Conservation (phyloP, 1,140 invertebrate species). For the Pogonus chalceus region DNA sequence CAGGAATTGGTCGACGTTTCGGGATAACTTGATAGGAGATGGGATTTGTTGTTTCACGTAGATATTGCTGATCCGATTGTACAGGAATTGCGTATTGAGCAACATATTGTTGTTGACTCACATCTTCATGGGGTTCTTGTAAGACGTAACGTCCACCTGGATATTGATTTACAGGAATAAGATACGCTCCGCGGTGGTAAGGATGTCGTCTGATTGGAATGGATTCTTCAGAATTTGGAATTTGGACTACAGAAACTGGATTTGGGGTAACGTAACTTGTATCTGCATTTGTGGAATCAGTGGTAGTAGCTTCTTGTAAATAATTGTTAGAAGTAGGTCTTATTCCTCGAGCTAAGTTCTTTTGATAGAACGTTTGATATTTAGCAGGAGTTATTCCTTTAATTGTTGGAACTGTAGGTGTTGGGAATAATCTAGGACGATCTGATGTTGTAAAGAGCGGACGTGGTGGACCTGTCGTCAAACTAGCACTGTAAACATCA, state of each 20-base stretch:
- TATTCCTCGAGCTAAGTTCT: slow-evolving; percentile 16
- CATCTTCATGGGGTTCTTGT: slow-evolving; percentile 18
- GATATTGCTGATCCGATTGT: slow-evolving; percentile 34
- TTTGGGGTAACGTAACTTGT: slow-evolving; percentile 16
- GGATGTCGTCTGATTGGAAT: slow-evolving; percentile 37
- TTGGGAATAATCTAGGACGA: slow-evolving; percentile 35
- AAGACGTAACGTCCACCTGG: slow-evolving; percentile 33
- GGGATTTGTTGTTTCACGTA: slow-evolving; percentile 31
- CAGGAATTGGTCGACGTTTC: slow-evolving; percentile 19
- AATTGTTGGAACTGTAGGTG: slow-evolving; percentile 32
- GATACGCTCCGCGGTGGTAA: slow-evolving; percentile 36
- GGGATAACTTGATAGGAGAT: slow-evolving; percentile 30
- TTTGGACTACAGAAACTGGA: slow-evolving; percentile 27
- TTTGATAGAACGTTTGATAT: slow-evolving; percentile 23
- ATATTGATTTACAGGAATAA: slow-evolving; percentile 37
- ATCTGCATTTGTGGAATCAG: slow-evolving; percentile 19
- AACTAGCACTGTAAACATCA: slow-evolving; percentile 53
- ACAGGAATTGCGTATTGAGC: slow-evolving; percentile 11
- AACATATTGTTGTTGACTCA: slow-evolving; percentile 19
- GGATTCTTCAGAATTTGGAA: slow-evolving; percentile 28
- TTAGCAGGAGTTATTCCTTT: slow-evolving; percentile 29
- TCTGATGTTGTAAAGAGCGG: slow-evolving; percentile 55
- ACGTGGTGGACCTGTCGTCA: slow-evolving; percentile 43
- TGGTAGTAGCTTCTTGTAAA: slow-evolving; percentile 21
- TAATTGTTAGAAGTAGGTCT: slow-evolving; percentile 20